Evolutionary conservation across 2,888 invertebrate genomes (phyloP).

Genomic region (Campoplex nolae): DNA sequence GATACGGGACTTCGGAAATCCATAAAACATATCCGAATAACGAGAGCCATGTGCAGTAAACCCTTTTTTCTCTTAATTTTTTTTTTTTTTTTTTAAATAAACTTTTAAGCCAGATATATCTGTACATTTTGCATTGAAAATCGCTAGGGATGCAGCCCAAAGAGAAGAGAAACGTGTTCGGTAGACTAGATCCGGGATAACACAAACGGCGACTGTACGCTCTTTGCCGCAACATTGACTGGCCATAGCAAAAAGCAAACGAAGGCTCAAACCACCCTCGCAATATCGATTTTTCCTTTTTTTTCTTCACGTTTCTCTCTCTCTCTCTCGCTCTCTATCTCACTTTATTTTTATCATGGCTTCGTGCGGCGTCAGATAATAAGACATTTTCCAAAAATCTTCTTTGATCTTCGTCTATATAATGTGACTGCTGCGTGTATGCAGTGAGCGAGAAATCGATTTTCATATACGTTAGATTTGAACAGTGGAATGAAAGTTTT

Average conservation of each 20-base stretch:
- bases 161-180: conserved; percentile 16
- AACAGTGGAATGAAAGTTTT: too few relatives aligned
- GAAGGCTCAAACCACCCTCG: conserved; percentile 16
- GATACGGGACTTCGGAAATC: background rate
- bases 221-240: conserved; percentile 57
- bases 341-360: too few relatives aligned
- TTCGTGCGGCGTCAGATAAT: too few relatives aligned
- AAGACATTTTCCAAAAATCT: too few relatives aligned
- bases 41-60: background rate
- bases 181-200: conserved; percentile 15
- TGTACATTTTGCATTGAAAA: conserved; percentile 8
- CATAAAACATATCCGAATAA: conserved; percentile 9
- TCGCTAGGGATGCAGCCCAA: conserved; percentile 1
- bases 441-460: too few relatives aligned
- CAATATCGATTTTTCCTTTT: conserved; percentile 56
- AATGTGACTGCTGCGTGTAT: too few relatives aligned
- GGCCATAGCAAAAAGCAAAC: conserved; percentile 23
- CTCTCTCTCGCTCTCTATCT: conserved; percentile 6
- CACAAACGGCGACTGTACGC: conserved; percentile 15
- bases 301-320: background rate
- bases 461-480: too few relatives aligned
- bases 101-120: background rate
- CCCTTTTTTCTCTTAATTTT: background rate
- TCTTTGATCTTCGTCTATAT: too few relatives aligned
- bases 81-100: background rate